Evolutionary conservation across 2,113 vertebrate species (phyloP), one percentile per base, ranked within the genome.

Genomic region (Calcarius ornatus): DNA sequence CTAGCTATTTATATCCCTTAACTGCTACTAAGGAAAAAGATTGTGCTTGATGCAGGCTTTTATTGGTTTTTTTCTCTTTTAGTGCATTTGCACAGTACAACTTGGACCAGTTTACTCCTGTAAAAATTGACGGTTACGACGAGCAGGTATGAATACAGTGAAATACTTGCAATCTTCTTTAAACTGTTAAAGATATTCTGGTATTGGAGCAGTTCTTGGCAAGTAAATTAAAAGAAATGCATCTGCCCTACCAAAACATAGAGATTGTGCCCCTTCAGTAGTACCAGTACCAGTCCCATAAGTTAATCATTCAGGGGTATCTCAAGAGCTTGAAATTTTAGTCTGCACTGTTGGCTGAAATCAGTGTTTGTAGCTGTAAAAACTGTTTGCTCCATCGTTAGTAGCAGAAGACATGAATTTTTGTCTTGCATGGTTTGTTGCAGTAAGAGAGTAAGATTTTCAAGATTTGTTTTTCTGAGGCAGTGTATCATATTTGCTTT

Each of bases 11-110:
- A 57, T 27, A 65, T 70, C 9, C 85, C 13, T 64, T 85, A 22
- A 24, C 5, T 60, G 38, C 57, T 81, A 3, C 11, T 59, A 40
- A 79, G 37, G 25, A 68, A 61, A 31, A 79, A 69, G 19, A 80
- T 5, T 68, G 40, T 90, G n/a, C 24, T 68, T 95, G 63, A 85
- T 79, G 9, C 22, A 73, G 59, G 8, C 31, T 43, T 89, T 81
- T 82, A 30, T 22, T 93, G 11, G 0, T 25, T 1, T 85, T 96
- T 93, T 94, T 31, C 92, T 90, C 89, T 96, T 96, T 33, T 93
- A 99, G 99, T 98, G 99, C 99, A 38, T 99, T 99, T 99, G 99
- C 99, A 97, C 99, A 99, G 95, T 99, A 99, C 97, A 99, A 99
- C 97, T 96, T 99, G 98, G 99, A 99, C 98, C 99, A 99, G 98